phyloP scores from a whole-genome alignment of 1,140 invertebrate species.

The Heliconius hewitsoni region DNA sequence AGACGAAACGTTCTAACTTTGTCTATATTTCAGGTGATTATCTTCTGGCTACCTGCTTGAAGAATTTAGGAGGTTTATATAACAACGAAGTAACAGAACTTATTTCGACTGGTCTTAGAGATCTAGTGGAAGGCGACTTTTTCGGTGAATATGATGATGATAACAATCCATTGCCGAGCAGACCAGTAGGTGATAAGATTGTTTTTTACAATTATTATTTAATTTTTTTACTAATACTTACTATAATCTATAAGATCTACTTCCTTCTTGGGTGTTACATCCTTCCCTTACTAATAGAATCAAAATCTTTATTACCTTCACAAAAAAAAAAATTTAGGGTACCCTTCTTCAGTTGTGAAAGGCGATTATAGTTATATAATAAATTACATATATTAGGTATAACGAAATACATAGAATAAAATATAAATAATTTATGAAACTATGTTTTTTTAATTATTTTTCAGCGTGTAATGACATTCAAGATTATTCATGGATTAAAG shows the following conservation, averaged over 20 bases:
- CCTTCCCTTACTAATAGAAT: no score
- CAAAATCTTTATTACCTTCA: no score
- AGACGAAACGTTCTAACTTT: no score
- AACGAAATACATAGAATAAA: neutral
- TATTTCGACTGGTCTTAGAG: slow-evolving; percentile 90
- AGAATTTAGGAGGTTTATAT: slow-evolving; percentile 87
- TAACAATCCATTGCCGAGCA: slow-evolving; percentile 87
- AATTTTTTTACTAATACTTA: no score
- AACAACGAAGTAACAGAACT: slow-evolving; percentile 89
- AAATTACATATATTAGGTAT: no score
- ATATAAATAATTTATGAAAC: no score
- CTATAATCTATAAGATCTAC: no score
- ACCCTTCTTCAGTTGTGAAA: no score
- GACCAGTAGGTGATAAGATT: slow-evolving; percentile 65
- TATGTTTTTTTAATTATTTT: neutral
- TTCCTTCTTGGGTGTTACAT: no score
- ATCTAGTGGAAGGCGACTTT: slow-evolving; percentile 92
- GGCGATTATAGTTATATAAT: no score
- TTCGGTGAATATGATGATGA: slow-evolving; percentile 87
- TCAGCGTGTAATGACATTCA: slow-evolving; percentile 52
- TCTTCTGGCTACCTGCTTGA: slow-evolving; percentile 89
- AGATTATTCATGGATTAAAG: slow-evolving; percentile 63
- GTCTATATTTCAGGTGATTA: slow-evolving; percentile 83
- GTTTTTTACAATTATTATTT: no score
- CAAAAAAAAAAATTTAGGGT: no score